A percentile compares a stretch with the other conserved stretches of the same genome.
phyloP scores from a whole-genome alignment of 2,797 vertebrate genomes.

The Sitta carolinensis region DNA sequence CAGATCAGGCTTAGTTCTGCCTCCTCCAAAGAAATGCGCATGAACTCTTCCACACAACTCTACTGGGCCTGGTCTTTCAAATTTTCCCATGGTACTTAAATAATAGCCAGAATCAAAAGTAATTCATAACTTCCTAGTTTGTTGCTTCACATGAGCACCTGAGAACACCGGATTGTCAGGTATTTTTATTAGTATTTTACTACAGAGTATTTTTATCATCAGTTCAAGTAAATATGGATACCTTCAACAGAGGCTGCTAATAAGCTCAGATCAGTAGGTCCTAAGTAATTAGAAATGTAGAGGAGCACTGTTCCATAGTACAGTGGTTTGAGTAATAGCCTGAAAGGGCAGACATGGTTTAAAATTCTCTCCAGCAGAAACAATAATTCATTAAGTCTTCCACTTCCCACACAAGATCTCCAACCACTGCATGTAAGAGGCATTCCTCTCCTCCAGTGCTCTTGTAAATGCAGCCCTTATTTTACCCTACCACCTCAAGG shows the following conservation, averaged over 20 bases:
- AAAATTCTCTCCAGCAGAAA: constrained; percentile 10
- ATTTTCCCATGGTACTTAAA: background rate
- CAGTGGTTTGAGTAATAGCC: background rate
- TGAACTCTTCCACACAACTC: background rate
- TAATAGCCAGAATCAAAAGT: background rate
- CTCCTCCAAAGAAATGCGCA: background rate
- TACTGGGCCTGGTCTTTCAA: background rate
- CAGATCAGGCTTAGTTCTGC: background rate
- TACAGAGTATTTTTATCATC: background rate
- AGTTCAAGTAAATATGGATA: background rate
- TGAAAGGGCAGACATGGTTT: background rate
- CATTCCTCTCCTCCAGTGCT: background rate
- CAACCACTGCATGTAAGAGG: background rate
- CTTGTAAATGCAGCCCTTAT: background rate
- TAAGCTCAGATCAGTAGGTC: background rate
- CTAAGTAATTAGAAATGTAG: background rate
- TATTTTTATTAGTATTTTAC: background rate
- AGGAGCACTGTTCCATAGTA: background rate
- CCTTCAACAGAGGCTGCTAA: background rate
- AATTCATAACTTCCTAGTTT: background rate
- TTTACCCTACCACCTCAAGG: background rate
- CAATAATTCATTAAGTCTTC: background rate
- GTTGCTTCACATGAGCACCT: background rate
- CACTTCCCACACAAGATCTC: background rate
- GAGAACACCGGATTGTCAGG: background rate